Percentiles rank a stretch among this genome's conserved stretches.
Evolutionary conservation across 2,797 vertebrate genomes (phyloP).

Genomic region (Erethizon dorsatum): DNA sequence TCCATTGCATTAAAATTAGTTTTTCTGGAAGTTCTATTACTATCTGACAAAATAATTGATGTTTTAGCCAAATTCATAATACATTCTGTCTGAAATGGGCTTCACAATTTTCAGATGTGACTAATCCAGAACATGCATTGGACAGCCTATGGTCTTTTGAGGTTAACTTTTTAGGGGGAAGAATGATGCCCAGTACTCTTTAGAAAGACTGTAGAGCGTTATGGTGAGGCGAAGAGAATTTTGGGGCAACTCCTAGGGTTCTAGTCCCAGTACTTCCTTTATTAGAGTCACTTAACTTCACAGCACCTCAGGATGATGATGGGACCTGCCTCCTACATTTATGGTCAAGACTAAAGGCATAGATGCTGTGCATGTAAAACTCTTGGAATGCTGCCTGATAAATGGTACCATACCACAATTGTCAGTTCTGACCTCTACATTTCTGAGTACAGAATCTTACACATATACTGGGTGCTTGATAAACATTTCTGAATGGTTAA

Average conservation of each 20-base stretch:
- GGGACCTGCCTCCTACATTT: not conserved
- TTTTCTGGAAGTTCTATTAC: slow-evolving; percentile 31
- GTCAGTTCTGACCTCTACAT: not conserved
- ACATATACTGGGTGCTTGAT: not conserved
- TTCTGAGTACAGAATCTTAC: slow-evolving; percentile 22
- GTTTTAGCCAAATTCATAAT: slow-evolving; percentile 36
- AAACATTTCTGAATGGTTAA: slow-evolving; percentile 34
- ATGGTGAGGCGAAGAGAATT: not conserved
- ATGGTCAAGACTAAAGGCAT: not conserved
- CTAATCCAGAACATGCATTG: not conserved
- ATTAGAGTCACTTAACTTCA: not conserved
- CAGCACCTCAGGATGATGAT: not conserved
- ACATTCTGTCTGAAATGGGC: slow-evolving; percentile 35
- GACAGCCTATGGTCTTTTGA: not conserved
- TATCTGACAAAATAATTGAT: slow-evolving; percentile 72
- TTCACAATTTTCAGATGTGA: slow-evolving; percentile 56
- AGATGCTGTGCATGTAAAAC: not conserved
- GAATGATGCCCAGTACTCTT: not conserved
- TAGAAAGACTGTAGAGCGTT: not conserved
- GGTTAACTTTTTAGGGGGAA: not conserved
- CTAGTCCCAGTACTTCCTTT: not conserved
- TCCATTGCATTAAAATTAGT: slow-evolving; percentile 56
- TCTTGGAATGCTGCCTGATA: not conserved
- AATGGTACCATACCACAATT: not conserved
- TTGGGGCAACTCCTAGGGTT: not conserved